A percentile compares a stretch with the other conserved stretches of the same genome.
These are phyloP conservation scores for Palythoa grandiflora DNA, from an alignment of 92 coral and sea anemone genomes.

Conservation along the genomic window DNA sequence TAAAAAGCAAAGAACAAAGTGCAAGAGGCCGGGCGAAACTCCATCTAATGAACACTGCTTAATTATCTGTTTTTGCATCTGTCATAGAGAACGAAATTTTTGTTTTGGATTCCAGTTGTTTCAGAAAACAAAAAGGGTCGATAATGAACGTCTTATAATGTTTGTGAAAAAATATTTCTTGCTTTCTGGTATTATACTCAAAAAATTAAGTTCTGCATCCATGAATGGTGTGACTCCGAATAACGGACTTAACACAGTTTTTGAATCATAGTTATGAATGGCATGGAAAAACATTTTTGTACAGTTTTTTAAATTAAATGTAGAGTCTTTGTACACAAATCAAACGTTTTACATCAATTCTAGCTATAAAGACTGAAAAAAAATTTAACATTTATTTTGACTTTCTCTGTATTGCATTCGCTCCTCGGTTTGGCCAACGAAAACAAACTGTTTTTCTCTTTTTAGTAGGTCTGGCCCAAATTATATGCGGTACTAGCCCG, in stretches of 20 bases:
- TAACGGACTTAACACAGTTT: too few species aligned
- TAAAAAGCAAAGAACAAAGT: not conserved
- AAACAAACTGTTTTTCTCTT: too few species aligned
- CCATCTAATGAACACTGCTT: conserved; percentile 6
- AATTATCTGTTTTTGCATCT: not conserved
- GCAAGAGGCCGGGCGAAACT: not conserved
- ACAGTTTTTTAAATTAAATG: not conserved
- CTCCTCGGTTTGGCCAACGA: too few species aligned
- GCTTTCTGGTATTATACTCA: not conserved
- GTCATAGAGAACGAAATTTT: conserved; percentile 13
- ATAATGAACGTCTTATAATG: too few species aligned
- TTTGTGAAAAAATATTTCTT: not conserved
- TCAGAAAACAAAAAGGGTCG: not conserved
- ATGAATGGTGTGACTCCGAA: too few species aligned
- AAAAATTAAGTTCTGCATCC: too few species aligned
- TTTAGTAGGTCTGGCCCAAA: too few species aligned
- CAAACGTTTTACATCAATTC: not conserved
- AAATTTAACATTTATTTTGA: too few species aligned
- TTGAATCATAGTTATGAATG: not conserved
- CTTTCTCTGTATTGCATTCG: too few species aligned
- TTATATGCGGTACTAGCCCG: too few species aligned
- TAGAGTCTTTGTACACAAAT: not conserved
- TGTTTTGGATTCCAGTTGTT: not conserved
- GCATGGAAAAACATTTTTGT: not conserved
- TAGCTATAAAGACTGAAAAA: too few species aligned